Base-by-base conservation (phyloP, 2,797 vertebrate genomes). In the Tarsius wallacei region DNA sequence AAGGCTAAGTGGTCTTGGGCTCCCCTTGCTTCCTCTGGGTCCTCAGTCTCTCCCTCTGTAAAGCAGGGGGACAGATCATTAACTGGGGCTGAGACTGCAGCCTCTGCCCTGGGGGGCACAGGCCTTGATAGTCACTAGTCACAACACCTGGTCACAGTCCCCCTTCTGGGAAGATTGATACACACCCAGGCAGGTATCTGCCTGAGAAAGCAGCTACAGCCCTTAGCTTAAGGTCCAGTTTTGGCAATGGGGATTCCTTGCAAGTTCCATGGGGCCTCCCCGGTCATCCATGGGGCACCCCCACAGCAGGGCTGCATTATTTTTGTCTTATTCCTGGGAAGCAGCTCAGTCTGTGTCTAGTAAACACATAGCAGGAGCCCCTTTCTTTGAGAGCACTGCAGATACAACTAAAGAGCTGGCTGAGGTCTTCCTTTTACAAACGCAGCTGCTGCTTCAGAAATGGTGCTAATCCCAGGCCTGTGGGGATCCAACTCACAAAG, bases 71-170 rank as follows among this genome's bases (percentile, higher is more conserved):
- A 47, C 55, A 53, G 77, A 74, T 19, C 36, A 70, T 73, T 78
- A 51, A 42, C 17, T 49, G 71, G 7, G 28, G 22, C 42, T 91
- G n/a, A 74, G 63, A 31, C 61, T 47, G 22, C 21, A 28, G 42
- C 10, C 3, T 61, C 22, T 47, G 28, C 91, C 22, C 49, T 51
- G 22, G 2, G 7, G 33, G 31, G 33, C 22, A 53, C 2, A 36
- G 66, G n/a, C 9, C 28, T 71, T 59, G 12, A 22, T 55, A 33
- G 28, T 51, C 31, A 22, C 49, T 55, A n/a, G 42, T 42, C 49
- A 55, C 5, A 9, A 5, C 1, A 4, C 2, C 19, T 7, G 4
- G 2, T 31, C 73, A 21, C 59, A 36, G 51, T 10, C 21, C 8
- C 17, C 21, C 61, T 4, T 10, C 28, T 33, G 70, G 6, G 74